Evolutionary conservation across 2,113 vertebrate genomes (phyloP).

Genomic region (Shinisaurus crocodilurus): DNA sequence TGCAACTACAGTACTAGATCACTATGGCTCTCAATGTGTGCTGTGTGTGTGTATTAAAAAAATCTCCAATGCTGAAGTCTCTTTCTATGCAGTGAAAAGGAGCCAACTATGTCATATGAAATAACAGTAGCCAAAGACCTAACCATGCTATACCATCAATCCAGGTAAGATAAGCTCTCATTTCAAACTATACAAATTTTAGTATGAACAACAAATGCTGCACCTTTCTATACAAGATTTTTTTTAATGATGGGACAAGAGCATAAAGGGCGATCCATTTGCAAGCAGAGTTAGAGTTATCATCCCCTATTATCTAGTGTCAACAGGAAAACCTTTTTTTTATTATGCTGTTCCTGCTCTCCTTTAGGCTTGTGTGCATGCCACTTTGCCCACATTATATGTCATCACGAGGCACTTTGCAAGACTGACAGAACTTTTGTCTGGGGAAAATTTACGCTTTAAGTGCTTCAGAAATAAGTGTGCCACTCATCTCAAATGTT

Average conservation of each 20-base stretch:
- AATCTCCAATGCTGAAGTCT: not conserved
- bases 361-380: slow-evolving; percentile 3
- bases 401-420: slow-evolving; percentile 39
- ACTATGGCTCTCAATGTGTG: not conserved
- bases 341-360: not conserved
- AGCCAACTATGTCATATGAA: not conserved
- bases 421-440: slow-evolving; percentile 63
- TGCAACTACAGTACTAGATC: not conserved
- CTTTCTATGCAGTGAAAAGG: not conserved
- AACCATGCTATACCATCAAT: not conserved
- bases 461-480: slow-evolving; percentile 71
- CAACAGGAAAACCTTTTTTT: not conserved
- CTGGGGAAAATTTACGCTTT: slow-evolving; percentile 67
- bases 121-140: not conserved
- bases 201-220: not conserved
- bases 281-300: not conserved
- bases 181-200: not conserved
- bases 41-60: too few relatives aligned
- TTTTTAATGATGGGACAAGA: not conserved
- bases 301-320: not conserved
- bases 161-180: not conserved
- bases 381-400: slow-evolving; percentile 50
- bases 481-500: slow-evolving; percentile 41
- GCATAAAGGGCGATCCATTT: not conserved
- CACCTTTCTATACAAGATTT: not conserved